phyloP scores from a whole-genome alignment of 2,797 vertebrate genomes.

The Diglossa cyanea region DNA sequence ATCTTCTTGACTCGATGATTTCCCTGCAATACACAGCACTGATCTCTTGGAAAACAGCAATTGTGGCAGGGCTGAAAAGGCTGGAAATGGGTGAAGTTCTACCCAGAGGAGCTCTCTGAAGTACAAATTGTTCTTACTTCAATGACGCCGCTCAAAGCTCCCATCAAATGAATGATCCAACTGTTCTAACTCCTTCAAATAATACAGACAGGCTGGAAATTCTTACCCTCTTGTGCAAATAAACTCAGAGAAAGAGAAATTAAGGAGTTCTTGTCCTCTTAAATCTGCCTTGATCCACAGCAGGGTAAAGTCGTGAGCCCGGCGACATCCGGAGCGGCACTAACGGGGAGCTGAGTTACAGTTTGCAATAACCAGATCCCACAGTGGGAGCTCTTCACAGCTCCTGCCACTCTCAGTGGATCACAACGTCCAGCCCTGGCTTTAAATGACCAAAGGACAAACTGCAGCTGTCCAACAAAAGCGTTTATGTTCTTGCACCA shows the following conservation, averaged over 20 bases:
- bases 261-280: neutral
- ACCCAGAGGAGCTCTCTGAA: neutral
- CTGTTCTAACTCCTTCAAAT: neutral
- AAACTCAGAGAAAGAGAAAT: neutral
- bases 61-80: neutral
- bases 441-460: neutral
- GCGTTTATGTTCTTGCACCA: rapidly evolving
- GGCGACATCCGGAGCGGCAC: neutral
- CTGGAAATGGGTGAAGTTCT: neutral
- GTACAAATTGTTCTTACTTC: neutral
- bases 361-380: neutral
- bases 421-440: neutral
- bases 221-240: neutral
- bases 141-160: neutral
- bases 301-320: neutral
- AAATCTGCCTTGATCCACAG: neutral
- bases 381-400: neutral
- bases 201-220: neutral
- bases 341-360: neutral
- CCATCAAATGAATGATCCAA: neutral
- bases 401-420: neutral
- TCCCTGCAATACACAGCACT: neutral
- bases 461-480: neutral
- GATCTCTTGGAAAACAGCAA: constrained; percentile 15
- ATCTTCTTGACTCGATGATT: constrained; percentile 4